Evolutionary conservation across 2,113 vertebrate genomes (phyloP), one percentile per base, ranked within the genome.

Genomic region (Pelusios castaneus): DNA sequence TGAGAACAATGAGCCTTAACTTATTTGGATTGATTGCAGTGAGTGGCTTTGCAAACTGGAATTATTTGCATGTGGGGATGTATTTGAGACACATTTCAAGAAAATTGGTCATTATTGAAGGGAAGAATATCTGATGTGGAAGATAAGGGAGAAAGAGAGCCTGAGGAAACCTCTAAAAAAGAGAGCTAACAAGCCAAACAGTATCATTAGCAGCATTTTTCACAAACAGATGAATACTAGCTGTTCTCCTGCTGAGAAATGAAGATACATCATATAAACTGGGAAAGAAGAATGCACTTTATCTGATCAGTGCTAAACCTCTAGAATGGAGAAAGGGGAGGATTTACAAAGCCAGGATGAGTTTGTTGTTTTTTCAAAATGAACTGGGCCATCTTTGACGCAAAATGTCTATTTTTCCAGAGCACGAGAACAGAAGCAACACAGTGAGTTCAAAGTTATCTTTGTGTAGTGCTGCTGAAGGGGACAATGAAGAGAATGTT

Each of bases 201-300:
- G 76, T 51, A 73, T 70, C 67, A 38, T 89, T 83, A 94, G 73
- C 52, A 84, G 52, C 76, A 8, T 31, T 79, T 60, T 90, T 89
- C 45, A 60, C 38, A 90, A 90, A 77, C 84, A 92, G 88, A 95
- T 93, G 95, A 93, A 63, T 85, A 81, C 86, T 91, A 93, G 92
- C 91, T 96, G 94, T 60, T 89, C 83, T 79, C 92, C 81, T 80
- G 73, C 63, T 90, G 52, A 58, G 80, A 54, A 27, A 51, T 12
- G 34, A 22, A 91, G 86, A 90, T 34, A 11, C 4, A 17, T 31
- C 82, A 0, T 67, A 80, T 43, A 91, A 95, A 78, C 56, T 10
- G 54, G 77, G 41, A 49, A 91, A 87, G 24, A 70, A 82, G 29
- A 90, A 89, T 9, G 4, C 60, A 2, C 34, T 90, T 87, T n/a